phyloP scores from a whole-genome alignment of 2,888 invertebrate species.

The Seladonia tumulorum region DNA sequence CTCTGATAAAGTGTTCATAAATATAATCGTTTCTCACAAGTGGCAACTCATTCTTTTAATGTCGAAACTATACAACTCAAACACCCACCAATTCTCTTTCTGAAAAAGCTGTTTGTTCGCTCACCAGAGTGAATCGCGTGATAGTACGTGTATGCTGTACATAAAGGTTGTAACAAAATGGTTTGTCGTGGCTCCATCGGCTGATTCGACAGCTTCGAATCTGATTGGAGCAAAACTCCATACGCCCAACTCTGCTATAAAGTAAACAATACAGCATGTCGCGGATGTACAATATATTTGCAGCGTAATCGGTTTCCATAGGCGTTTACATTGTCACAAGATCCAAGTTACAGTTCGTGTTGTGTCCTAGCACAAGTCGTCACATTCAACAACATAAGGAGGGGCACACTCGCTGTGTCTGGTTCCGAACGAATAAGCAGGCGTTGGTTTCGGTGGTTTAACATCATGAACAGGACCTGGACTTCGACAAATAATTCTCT shows the following conservation, averaged over 20 bases:
- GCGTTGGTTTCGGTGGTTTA: slow-evolving; percentile 84
- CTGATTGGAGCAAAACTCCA: neutral
- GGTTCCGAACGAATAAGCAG: slow-evolving; percentile 87
- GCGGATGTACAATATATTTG: neutral
- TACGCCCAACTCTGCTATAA: neutral
- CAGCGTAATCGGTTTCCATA: neutral
- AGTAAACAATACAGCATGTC: neutral
- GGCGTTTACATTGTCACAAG: neutral
- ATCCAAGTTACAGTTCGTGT: neutral
- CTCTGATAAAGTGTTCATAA: neutral
- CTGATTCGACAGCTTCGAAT: too few relatives aligned
- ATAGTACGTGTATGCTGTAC: neutral
- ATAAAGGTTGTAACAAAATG: too few relatives aligned
- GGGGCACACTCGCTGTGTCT: slow-evolving; percentile 86
- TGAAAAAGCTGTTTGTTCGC: neutral
- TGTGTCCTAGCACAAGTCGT: slow-evolving; percentile 63
- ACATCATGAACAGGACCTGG: slow-evolving; percentile 85
- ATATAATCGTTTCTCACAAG: neutral
- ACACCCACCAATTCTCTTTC: neutral
- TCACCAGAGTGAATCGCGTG: neutral
- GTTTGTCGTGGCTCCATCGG: too few relatives aligned
- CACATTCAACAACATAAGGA: slow-evolving; percentile 85
- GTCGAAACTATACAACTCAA: neutral
- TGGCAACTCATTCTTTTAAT: neutral
- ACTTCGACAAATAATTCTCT: slow-evolving; percentile 84